Evolutionary conservation across 2,888 invertebrate species (phyloP).

Genomic region (Netelia virgata): DNA sequence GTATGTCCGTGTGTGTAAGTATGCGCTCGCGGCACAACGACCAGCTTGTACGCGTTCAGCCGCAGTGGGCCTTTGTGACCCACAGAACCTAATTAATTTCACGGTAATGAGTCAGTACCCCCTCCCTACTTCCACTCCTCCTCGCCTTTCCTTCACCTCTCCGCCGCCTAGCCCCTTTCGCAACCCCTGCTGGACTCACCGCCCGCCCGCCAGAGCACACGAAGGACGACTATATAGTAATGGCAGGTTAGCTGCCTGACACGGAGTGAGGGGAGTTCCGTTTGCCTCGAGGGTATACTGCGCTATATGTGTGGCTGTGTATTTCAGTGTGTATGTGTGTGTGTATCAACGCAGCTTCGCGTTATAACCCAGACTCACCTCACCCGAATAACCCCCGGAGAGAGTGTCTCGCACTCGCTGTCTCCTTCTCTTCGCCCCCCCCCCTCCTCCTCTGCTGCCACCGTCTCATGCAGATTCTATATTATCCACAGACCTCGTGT

Average conservation of each 20-base stretch:
- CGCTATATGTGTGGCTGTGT: background rate
- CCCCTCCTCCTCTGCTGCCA: too few species aligned
- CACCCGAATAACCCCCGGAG: too few species aligned
- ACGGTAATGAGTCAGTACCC: slow-evolving; percentile 78
- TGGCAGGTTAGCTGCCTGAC: slow-evolving; percentile 44
- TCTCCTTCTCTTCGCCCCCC: too few species aligned
- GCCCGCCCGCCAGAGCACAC: slow-evolving; percentile 56
- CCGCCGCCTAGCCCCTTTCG: slow-evolving; percentile 30
- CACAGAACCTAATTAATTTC: slow-evolving; percentile 81
- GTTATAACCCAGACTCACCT: too few species aligned
- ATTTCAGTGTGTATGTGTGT: too few species aligned
- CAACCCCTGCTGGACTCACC: slow-evolving; percentile 60
- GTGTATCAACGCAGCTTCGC: too few species aligned
- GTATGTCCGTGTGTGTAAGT: background rate
- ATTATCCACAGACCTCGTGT: too few species aligned
- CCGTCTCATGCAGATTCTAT: too few species aligned
- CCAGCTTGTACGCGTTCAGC: slow-evolving; percentile 56
- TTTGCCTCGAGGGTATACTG: slow-evolving; percentile 31
- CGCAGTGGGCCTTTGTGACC: slow-evolving; percentile 79
- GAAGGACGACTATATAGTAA: slow-evolving; percentile 55
- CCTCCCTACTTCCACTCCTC: slow-evolving; percentile 45
- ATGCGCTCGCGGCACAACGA: slow-evolving; percentile 40
- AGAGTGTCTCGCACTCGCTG: too few species aligned
- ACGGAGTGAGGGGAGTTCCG: slow-evolving; percentile 3
- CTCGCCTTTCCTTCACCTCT: background rate